Evolutionary conservation across 2,888 invertebrate genomes (phyloP).

Genomic region (Pasiphila rectangulata): DNA sequence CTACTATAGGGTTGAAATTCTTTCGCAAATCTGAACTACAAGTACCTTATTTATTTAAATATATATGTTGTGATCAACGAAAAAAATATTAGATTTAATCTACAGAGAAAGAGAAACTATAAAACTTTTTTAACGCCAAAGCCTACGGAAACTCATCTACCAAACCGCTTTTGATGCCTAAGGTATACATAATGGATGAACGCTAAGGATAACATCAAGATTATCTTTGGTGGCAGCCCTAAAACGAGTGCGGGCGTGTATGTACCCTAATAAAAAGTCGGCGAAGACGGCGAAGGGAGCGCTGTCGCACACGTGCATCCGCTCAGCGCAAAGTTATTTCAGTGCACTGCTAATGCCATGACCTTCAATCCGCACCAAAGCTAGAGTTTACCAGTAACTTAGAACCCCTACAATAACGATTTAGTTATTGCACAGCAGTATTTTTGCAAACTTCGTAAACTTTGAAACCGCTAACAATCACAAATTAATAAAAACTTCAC

Average conservation of each 20-base stretch:
- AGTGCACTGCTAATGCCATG: conserved; percentile 34
- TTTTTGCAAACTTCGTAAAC: not conserved
- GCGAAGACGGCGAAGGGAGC: conserved; percentile 41
- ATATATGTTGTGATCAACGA: no score
- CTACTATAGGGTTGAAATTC: conserved; percentile 28
- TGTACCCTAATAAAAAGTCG: conserved; percentile 67
- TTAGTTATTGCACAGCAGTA: not conserved
- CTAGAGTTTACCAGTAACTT: conserved; percentile 17
- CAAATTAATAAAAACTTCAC: not conserved
- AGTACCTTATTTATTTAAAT: no score
- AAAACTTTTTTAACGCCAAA: no score
- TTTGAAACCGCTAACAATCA: no score
- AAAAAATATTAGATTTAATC: no score
- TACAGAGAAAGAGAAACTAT: no score
- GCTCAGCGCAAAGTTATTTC: conserved; percentile 72
- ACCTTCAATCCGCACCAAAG: conserved; percentile 32
- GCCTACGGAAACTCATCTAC: no score
- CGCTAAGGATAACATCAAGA: no score
- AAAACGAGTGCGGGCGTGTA: conserved; percentile 37
- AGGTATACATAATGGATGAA: no score
- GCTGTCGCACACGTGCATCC: conserved; percentile 77
- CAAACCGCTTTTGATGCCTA: no score
- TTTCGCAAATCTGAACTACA: no score
- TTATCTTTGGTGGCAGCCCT: conserved; percentile 23
- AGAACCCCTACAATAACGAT: not conserved